phyloP scores from a whole-genome alignment of 2,888 invertebrate species.

The Bruchidius siliquastri region DNA sequence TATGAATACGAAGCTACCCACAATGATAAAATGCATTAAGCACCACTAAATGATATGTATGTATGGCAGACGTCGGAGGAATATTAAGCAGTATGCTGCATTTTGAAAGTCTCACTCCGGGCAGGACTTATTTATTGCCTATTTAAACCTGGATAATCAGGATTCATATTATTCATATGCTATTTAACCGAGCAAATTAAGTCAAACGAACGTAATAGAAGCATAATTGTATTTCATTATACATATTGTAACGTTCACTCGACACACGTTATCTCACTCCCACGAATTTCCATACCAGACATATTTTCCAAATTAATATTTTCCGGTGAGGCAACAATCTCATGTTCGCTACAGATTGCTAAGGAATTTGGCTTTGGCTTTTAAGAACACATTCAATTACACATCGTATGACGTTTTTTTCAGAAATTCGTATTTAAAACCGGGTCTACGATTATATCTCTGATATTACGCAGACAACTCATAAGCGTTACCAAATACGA shows the following conservation, averaged over 20 bases:
- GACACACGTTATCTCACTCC: not conserved
- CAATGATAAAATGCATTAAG: no score
- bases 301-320: not conserved
- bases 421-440: not conserved
- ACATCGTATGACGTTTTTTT: not conserved
- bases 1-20: no score
- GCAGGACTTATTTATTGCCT: no score
- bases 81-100: no score
- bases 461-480: not conserved
- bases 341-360: not conserved
- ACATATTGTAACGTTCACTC: not conserved
- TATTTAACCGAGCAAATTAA: not conserved
- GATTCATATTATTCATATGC: no score
- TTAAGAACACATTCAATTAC: not conserved
- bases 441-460: not conserved
- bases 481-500: not conserved
- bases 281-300: not conserved
- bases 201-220: not conserved
- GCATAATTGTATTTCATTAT: not conserved
- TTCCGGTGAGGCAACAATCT: not conserved
- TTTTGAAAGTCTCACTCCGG: no score
- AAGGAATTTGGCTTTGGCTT: not conserved
- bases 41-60: no score
- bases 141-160: no score
- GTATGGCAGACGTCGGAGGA: no score